Evolutionary conservation across 2,113 vertebrate species (phyloP).

Genomic region (Scortum barcoo): DNA sequence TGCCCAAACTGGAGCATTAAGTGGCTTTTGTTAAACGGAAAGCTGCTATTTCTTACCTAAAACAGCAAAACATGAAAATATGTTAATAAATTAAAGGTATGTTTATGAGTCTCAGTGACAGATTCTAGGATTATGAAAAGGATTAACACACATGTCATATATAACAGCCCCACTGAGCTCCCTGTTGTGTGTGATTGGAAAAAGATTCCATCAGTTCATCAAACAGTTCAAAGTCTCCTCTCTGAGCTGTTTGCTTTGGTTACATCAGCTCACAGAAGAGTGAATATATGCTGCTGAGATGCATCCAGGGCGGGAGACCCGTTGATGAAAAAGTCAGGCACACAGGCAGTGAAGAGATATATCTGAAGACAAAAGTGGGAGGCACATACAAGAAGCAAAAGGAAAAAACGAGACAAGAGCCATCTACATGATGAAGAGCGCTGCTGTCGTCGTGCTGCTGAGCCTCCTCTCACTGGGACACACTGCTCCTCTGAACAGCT

Average conservation of each 20-base stretch:
- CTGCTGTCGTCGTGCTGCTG: slow-evolving; percentile 43
- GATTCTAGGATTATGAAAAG: slow-evolving; percentile 5
- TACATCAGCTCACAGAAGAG: slow-evolving; percentile 15
- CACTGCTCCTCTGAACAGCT: slow-evolving; percentile 56
- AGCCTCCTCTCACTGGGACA: slow-evolving; percentile 59
- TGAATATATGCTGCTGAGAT: not conserved
- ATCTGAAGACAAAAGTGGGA: not conserved
- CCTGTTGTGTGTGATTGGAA: slow-evolving; percentile 13
- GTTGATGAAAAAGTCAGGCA: not conserved
- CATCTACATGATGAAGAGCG: slow-evolving; percentile 59
- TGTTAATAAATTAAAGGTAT: not conserved
- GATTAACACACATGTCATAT: not conserved
- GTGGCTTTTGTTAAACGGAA: not conserved
- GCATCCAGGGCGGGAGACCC: not conserved
- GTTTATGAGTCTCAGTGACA: slow-evolving; percentile 3
- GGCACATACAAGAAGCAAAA: not conserved
- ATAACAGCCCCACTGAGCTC: not conserved
- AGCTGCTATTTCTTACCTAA: not conserved
- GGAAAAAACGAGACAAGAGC: not conserved
- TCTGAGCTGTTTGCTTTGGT: slow-evolving; percentile 33
- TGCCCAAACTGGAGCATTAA: not conserved
- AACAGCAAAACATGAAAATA: not conserved
- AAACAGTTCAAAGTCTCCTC: slow-evolving; percentile 56
- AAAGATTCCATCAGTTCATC: slow-evolving; percentile 6
- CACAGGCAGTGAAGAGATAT: not conserved